Base-by-base conservation (phyloP, 2,888 invertebrate species). In the Hetaerina titia region DNA sequence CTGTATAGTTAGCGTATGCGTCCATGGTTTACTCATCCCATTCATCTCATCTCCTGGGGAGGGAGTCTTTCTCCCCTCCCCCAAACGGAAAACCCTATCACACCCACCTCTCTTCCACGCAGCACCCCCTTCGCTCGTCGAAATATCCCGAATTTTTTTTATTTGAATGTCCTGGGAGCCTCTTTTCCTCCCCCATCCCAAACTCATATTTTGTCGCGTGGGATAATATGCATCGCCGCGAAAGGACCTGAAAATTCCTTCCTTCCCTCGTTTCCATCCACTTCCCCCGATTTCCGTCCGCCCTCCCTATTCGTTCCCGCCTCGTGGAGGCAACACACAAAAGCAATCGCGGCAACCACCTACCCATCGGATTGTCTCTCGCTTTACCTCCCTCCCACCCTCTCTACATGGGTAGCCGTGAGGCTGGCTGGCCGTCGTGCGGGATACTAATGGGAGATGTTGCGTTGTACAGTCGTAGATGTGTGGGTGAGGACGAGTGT, bases 211-310 rank as follows among this genome's bases (percentile, higher is more conserved):
- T 60, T 60, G 60, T 17, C 60, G 11, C 60, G 5, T 60, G 60
- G 31, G 81, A n/a, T 81, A n/a, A 81, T n/a, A 81, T 81, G 81
- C 81, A n/a, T 81, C n/a, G 81, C 81, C n/a, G 13, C 31, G 22
- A 81, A 81, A 81, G 81, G 81, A n/a, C 81, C n/a, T n/a, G 81
- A 81, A 17, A 7, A 81, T 81, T 81, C 81, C n/a, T 81, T 81
- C 81, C 81, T 31, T 81, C 81, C 60, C 60, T 11, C 60, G 60
- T 60, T 11, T 60, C 60, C 60, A 11, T 60, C 17, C 60, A 60
- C 60, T 60, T 17, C 17, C 60, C 60, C 60, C 17, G 13, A 6
- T 11, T 81, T n/a, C 81, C 13, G 4, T n/a, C 9, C 81, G 81
- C 81, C 81, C 81, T n/a, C 81, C 81, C 45, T 45, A 22, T n/a